Conservation (phyloP, 2,888 invertebrate genomes). For the Platycheirus rosarum region DNA sequence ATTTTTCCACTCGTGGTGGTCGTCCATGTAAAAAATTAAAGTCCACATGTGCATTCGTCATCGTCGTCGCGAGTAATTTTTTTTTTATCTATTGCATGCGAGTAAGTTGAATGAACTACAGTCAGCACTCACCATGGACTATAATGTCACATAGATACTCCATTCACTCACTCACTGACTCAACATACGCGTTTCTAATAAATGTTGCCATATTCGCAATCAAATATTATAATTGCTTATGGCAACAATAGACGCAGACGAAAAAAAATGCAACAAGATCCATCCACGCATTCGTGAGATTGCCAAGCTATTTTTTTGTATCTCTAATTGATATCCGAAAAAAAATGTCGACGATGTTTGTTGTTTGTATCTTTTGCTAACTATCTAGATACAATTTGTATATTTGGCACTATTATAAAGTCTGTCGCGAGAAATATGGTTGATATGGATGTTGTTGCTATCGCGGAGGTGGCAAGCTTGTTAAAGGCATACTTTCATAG, state of each 20-base stretch:
- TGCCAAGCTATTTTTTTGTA: slow-evolving; percentile 23
- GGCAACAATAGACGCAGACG: slow-evolving; percentile 45
- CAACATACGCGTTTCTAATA: slow-evolving; percentile 11
- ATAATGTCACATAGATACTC: slow-evolving; percentile 69
- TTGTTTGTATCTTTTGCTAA: slow-evolving; percentile 13
- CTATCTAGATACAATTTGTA: not conserved
- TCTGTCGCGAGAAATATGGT: not conserved
- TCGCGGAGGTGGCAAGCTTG: slow-evolving; percentile 27
- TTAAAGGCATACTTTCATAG: not conserved
- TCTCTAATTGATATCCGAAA: slow-evolving; percentile 62
- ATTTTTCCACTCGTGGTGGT: slow-evolving; percentile 19
- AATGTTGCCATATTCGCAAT: slow-evolving; percentile 25
- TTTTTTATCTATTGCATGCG: slow-evolving; percentile 40
- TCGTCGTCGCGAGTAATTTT: slow-evolving; percentile 24
- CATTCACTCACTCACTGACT: slow-evolving; percentile 6
- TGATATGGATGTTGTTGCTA: slow-evolving; percentile 18
- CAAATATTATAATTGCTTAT: slow-evolving; percentile 61
- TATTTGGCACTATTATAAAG: slow-evolving; percentile 6
- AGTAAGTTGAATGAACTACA: slow-evolving; percentile 59
- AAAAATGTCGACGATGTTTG: slow-evolving; percentile 27
- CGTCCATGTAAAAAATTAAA: slow-evolving; percentile 12
- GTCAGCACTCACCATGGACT: slow-evolving; percentile 23
- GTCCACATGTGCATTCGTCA: slow-evolving; percentile 42
- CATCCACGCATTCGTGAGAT: slow-evolving; percentile 56
- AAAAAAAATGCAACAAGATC: slow-evolving; percentile 4